Evolutionary conservation across 2,797 vertebrate species (phyloP).

Genomic region (Liasis olivaceus): DNA sequence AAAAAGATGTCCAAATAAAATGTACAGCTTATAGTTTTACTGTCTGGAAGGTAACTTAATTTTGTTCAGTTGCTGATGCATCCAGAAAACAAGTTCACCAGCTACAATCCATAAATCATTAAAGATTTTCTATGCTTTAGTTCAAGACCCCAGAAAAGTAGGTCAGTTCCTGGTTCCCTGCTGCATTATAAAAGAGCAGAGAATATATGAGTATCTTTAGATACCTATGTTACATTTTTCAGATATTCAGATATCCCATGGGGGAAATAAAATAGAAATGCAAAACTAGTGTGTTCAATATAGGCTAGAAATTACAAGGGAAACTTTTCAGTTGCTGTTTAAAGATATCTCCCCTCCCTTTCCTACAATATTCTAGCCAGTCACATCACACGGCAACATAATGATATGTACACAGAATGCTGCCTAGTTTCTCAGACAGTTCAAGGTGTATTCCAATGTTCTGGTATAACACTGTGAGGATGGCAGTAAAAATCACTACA

Average conservation of each 20-base stretch:
- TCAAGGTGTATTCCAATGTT: neutral
- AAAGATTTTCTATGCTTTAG: conserved; percentile 21
- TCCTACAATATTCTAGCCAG: neutral
- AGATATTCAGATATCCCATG: neutral
- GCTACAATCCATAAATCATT: conserved; percentile 9
- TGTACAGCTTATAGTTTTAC: conserved; percentile 29
- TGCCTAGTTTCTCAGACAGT: neutral
- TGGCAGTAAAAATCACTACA: neutral
- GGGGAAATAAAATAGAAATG: neutral
- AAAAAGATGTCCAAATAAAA: conserved; percentile 12
- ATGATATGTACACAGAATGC: neutral
- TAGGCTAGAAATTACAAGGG: neutral
- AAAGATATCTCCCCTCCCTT: neutral
- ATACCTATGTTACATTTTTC: conserved; percentile 3
- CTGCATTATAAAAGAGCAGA: neutral
- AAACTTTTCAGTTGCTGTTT: neutral
- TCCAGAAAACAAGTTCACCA: conserved; percentile 27
- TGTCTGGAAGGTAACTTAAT: conserved; percentile 13
- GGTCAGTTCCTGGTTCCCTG: conserved; percentile 8
- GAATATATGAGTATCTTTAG: neutral
- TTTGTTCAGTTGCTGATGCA: conserved; percentile 29
- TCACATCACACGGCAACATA: neutral
- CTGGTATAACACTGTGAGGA: neutral
- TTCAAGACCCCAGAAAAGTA: neutral
- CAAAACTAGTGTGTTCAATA: neutral